Evolutionary conservation across 2,888 invertebrate species (phyloP), one percentile per base, ranked within the genome.

Genomic region (Dromius quadrimaculatus): DNA sequence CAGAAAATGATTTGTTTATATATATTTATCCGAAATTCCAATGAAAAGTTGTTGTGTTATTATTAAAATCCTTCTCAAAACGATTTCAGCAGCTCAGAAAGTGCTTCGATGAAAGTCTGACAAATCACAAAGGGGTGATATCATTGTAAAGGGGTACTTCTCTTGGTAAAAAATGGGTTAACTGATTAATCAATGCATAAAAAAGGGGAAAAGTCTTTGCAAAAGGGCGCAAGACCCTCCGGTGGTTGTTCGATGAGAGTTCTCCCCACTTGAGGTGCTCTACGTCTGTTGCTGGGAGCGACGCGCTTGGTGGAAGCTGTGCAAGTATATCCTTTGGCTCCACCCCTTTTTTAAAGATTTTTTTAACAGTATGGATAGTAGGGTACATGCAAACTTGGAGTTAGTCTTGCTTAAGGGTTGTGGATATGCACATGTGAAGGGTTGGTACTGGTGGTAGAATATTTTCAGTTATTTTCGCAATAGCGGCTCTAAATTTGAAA

Each of bases 271-370:
- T 0, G 15, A 1, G 8, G 17, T 20, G 28, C 13, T 66, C 66
- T 23, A 28, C 28, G 66, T 38, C 38, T 11, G 54, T 54, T 28
- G 50, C 28, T 19, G 50, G 22, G n/a, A 22, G 19, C 50, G 36
- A 50, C 36, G 23, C 50, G 65, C 54, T 28, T 20, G 17, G 23
- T 63, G 43, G 45, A 43, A 41, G 34, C 50, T 50, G 32, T 38
- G 65, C 47, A 20, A 22, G 50, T 22, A 50, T 38, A 57, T 66
- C 66, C 66, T 43, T 59, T 54, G 15, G 69, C 59, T 69, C 69
- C 69, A 69, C 69, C 69, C 69, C 61, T 69, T 69, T 59, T 69
- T 69, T 59, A 61, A 69, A 69, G 45, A 61, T 45, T 69, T 69
- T 66, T 69, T 69, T 41, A 43, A 69, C 57, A 28, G 68, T 57